A percentile compares a stretch with the other conserved stretches of the same genome.
Conservation (phyloP, 2,797 vertebrate genomes). For the Fringilla coelebs region DNA sequence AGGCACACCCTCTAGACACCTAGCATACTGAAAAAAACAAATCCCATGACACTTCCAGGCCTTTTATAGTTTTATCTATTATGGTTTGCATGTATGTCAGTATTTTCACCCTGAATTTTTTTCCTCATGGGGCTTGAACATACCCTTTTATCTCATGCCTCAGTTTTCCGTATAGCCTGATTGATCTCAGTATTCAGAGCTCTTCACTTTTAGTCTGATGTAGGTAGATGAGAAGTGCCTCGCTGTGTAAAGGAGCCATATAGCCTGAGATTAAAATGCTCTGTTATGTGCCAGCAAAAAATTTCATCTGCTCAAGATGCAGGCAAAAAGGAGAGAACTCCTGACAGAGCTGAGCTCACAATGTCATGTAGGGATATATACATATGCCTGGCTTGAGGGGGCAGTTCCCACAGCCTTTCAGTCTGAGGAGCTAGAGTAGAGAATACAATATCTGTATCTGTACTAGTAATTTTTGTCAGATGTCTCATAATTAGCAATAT, state of each 20-base stretch:
- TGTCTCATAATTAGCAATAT: background rate
- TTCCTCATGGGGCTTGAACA: background rate
- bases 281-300: background rate
- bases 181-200: background rate
- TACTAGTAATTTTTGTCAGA: background rate
- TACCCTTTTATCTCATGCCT: background rate
- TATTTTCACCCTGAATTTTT: background rate
- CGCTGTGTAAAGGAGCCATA: background rate
- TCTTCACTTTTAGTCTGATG: background rate
- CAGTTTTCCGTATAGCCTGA: background rate
- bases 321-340: background rate
- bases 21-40: background rate
- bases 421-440: background rate
- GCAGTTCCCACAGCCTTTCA: background rate
- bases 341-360: background rate
- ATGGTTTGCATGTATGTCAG: background rate
- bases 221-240: background rate
- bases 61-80: background rate
- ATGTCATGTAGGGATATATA: background rate
- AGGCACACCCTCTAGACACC: background rate
- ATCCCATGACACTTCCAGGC: background rate
- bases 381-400: fast-evolving
- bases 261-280: background rate
- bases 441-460: background rate
- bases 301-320: background rate